Evolutionary conservation across 1,140 invertebrate genomes (phyloP), one percentile per base, ranked within the genome.

Genomic region (Zaprionus tsacasi): DNA sequence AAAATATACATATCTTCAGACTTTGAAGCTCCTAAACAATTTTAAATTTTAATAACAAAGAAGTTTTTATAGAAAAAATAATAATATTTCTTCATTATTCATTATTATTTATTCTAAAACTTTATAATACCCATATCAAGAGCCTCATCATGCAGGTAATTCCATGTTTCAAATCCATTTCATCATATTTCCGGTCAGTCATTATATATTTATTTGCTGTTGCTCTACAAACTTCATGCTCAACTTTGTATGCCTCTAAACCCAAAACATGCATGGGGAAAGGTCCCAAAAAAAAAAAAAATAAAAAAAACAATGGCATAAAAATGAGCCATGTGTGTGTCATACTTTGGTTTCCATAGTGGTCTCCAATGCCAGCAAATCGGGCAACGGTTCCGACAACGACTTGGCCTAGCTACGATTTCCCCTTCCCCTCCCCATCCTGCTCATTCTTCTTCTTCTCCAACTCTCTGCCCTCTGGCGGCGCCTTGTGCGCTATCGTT

Each of bases 291-390:
- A 21, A 21, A 21, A 21, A 66, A 56, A 61, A 1, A 21, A 2
- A 21, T 1, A 21, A 21, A 66, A 56, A 61, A 71, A 61, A 61
- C 59, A 50, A 57, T 43, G 55, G 40, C 68, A 71, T 66, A 55
- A 43, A 66, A 76, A 65, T 70, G 60, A 59, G 69, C 25, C 74
- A 72, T 76, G 55, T 76, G 63, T 76, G 70, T 76, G 70, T 72
- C 50, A 67, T 52, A 54, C 50, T 56, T 61, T 67, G 25, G 56
- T 57, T 73, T 56, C 70, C 43, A 70, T 76, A 38, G 68, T 30
- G 27, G 27, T 52, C 15, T 67, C 36, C 65, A 60, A 36, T 45
- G 38, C 48, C 57, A 68, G 54, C 60, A 11, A 67, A 48, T 12
- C 21, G 52, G 52, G 4, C 1, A 40, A 38, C 17, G 11, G 10